Conservation (phyloP, 2,888 invertebrate genomes). For the Yponomeuta cagnagella region DNA sequence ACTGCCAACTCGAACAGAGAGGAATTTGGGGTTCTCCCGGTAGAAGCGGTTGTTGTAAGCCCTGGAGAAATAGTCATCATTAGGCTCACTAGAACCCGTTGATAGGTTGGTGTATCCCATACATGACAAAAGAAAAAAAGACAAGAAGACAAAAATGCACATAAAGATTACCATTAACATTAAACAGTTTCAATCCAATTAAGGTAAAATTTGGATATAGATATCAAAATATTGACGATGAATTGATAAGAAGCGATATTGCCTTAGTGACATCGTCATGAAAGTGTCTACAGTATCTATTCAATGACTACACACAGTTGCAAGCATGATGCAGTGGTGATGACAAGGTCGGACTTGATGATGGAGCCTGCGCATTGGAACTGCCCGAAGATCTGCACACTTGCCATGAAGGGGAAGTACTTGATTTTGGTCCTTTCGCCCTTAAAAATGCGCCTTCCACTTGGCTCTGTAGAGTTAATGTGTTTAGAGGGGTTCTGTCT, state of each 20-base stretch:
- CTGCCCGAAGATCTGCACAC: constrained; percentile 46
- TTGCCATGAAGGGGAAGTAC: constrained; percentile 55
- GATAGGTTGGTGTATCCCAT: no score
- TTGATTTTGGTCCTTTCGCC: constrained; percentile 43
- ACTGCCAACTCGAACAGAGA: constrained; percentile 54
- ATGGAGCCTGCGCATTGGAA: constrained; percentile 59
- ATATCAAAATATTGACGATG: no score
- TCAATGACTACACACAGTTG: constrained; percentile 43
- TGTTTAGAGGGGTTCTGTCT: no score
- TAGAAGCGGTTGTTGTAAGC: constrained; percentile 60
- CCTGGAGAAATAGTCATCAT: constrained; percentile 27
- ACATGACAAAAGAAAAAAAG: no score
- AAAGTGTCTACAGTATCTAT: no score
- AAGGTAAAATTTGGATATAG: no score
- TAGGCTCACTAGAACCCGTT: neutral
- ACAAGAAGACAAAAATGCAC: no score
- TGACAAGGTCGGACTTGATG: constrained; percentile 49
- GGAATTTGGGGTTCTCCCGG: constrained; percentile 56
- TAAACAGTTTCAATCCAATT: no score
- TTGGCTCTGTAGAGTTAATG: constrained; percentile 30
- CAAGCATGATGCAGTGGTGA: constrained; percentile 59
- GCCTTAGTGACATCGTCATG: no score
- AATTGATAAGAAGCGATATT: no score
- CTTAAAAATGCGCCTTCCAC: constrained; percentile 43
- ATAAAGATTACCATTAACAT: no score